Evolutionary conservation across 2,888 invertebrate genomes (phyloP).

Genomic region (Muschampia plurimacula): DNA sequence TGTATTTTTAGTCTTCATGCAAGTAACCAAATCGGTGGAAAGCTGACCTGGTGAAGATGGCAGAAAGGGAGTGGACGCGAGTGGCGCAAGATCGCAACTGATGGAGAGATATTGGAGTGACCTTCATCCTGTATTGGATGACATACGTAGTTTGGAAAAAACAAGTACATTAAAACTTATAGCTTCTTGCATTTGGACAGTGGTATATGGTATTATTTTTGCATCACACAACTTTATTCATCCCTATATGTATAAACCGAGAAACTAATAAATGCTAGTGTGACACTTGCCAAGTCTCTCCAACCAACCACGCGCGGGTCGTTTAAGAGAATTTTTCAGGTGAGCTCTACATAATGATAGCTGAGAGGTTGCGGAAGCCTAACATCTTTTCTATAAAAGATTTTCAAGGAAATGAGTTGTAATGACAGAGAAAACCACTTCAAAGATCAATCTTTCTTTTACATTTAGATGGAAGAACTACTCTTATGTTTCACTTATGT

Average conservation of each 20-base stretch:
- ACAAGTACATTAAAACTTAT: too few relatives aligned
- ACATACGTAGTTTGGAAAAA: too few relatives aligned
- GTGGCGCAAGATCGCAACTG: too few relatives aligned
- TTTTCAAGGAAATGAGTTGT: conserved; percentile 68
- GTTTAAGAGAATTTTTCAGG: conserved; percentile 57
- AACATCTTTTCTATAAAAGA: conserved; percentile 66
- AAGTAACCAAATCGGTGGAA: too few relatives aligned
- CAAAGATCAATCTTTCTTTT: conserved; percentile 65
- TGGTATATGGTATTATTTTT: too few relatives aligned
- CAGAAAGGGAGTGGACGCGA: too few relatives aligned
- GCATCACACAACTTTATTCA: too few relatives aligned
- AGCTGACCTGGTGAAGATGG: too few relatives aligned
- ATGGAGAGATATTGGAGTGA: too few relatives aligned
- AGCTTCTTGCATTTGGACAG: too few relatives aligned
- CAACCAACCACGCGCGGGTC: conserved; percentile 43
- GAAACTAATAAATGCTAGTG: not conserved
- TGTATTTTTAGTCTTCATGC: too few relatives aligned
- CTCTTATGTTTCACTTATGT: not conserved
- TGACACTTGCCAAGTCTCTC: conserved; percentile 38
- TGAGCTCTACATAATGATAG: conserved; percentile 66
- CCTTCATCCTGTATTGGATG: too few relatives aligned
- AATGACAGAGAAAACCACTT: conserved; percentile 75
- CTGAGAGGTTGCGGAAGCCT: conserved; percentile 59
- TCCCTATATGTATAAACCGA: not conserved
- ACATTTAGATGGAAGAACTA: conserved; percentile 39